Percentiles rank a stretch among this genome's conserved stretches.
Conservation (phyloP, 2,888 invertebrate genomes). For the Himalopsyche kuldschensis region DNA sequence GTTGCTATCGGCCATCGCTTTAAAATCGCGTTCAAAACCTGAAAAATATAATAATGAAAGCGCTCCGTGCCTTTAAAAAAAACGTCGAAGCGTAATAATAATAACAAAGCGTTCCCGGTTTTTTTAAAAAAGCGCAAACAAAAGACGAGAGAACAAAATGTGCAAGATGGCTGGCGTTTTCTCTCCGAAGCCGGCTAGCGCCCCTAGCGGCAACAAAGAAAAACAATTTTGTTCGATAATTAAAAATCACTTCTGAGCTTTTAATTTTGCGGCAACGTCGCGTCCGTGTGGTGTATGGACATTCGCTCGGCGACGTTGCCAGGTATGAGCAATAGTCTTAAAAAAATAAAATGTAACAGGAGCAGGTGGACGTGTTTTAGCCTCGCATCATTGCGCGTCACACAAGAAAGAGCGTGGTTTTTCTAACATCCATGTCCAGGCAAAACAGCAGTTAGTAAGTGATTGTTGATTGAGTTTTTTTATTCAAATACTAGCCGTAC, state of each 20-base stretch:
- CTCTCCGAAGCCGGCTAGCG: background rate
- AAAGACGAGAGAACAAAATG: background rate
- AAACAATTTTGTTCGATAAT: conserved; percentile 36
- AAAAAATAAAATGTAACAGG: conserved; percentile 17
- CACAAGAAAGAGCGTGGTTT: background rate
- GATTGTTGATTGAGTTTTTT: too few relatives aligned
- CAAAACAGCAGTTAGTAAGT: too few relatives aligned
- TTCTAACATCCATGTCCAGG: background rate
- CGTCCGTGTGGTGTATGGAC: background rate
- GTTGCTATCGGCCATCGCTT: background rate
- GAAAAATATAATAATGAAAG: background rate
- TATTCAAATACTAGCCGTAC: too few relatives aligned
- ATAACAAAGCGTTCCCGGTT: background rate
- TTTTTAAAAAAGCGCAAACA: background rate
- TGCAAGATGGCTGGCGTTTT: background rate
- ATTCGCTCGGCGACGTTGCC: background rate
- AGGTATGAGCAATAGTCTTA: conserved; percentile 23
- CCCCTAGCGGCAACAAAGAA: conserved; percentile 23
- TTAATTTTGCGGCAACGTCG: conserved; percentile 26
- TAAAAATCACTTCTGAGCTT: conserved; percentile 31
- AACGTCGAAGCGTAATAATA: background rate
- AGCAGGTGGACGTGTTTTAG: background rate
- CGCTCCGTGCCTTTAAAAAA: background rate
- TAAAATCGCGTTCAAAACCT: background rate
- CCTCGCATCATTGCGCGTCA: background rate